These are phyloP conservation scores for Brachylomia viminalis DNA, from an alignment of 2,888 invertebrate genomes.

Conservation along the genomic window DNA sequence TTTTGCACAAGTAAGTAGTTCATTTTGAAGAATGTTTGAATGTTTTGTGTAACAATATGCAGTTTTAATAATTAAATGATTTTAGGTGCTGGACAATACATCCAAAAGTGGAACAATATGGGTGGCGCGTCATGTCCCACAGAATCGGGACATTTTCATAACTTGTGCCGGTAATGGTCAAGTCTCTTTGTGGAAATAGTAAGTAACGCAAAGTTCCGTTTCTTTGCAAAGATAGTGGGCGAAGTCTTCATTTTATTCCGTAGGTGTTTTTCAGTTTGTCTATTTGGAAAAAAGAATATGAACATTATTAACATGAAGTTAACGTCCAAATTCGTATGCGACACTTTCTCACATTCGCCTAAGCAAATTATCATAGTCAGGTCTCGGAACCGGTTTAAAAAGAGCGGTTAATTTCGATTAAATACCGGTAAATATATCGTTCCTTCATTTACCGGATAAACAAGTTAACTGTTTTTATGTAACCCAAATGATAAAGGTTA, in stretches of 20 bases:
- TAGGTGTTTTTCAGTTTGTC: neutral
- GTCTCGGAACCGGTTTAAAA: no score
- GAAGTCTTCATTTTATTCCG: neutral
- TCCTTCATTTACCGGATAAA: no score
- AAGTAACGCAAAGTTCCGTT: slow-evolving; percentile 79
- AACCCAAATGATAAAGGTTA: no score
- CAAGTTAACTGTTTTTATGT: no score
- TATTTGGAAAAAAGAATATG: neutral
- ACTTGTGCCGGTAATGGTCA: slow-evolving; percentile 97
- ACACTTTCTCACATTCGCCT: no score
- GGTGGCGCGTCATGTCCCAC: slow-evolving; percentile 96
- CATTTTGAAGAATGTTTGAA: neutral
- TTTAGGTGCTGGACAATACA: slow-evolving; percentile 83
- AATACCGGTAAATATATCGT: no score
- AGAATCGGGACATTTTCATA: slow-evolving; percentile 97
- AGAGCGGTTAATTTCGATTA: no score
- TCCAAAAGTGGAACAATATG: slow-evolving; percentile 95
- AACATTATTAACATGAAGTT: neutral
- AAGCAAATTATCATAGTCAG: no score
- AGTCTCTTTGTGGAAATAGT: slow-evolving; percentile 99
- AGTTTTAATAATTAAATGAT: slow-evolving; percentile 19
- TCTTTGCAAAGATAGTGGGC: neutral
- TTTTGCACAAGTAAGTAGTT: slow-evolving; percentile 91
- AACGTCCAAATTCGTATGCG: neutral
- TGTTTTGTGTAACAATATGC: neutral